These are phyloP conservation scores for Craterocephalus amniculus DNA, from an alignment of 2,797 vertebrate species.

Conservation along the genomic window DNA sequence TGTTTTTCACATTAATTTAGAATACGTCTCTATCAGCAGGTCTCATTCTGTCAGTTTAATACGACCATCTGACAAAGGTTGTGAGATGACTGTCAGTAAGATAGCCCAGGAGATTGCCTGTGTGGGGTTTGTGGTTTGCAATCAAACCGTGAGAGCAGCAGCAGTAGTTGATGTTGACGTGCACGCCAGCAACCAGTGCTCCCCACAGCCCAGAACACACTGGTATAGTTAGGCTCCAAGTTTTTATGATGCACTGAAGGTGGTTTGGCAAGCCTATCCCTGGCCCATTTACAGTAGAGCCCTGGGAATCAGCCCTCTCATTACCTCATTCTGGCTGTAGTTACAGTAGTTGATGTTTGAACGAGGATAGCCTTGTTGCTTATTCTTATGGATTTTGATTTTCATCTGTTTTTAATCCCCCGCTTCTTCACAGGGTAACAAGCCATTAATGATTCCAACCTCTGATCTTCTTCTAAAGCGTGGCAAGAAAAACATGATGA, in stretches of 20 bases:
- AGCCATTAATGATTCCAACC: slow-evolving; percentile 1
- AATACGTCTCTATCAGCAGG: slow-evolving; percentile 38
- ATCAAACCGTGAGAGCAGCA: slow-evolving; percentile 58
- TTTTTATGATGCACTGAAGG: slow-evolving; percentile 68
- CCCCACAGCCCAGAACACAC: slow-evolving; percentile 56
- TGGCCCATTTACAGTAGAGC: slow-evolving; percentile 52
- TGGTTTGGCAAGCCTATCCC: slow-evolving; percentile 62
- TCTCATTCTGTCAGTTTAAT: slow-evolving; percentile 48
- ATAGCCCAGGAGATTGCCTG: slow-evolving; percentile 43
- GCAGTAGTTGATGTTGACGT: slow-evolving; percentile 43
- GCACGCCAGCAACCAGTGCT: slow-evolving; percentile 57
- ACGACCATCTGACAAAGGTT: slow-evolving; percentile 38
- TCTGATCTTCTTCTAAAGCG: background rate
- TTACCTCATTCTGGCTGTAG: slow-evolving; percentile 37
- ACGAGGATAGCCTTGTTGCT: slow-evolving; percentile 22
- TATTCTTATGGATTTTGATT: slow-evolving; percentile 12
- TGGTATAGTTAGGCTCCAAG: slow-evolving; percentile 55
- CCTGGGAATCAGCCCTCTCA: slow-evolving; percentile 34
- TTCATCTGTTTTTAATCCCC: slow-evolving; percentile 10
- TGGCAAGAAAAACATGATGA: background rate
- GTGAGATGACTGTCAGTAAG: slow-evolving; percentile 44
- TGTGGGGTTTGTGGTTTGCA: slow-evolving; percentile 56
- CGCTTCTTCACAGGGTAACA: background rate
- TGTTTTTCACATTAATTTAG: slow-evolving; percentile 40
- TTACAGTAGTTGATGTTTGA: slow-evolving; percentile 45